phyloP scores from a whole-genome alignment of 2,888 invertebrate genomes.

The Taphrorychus bicolor region DNA sequence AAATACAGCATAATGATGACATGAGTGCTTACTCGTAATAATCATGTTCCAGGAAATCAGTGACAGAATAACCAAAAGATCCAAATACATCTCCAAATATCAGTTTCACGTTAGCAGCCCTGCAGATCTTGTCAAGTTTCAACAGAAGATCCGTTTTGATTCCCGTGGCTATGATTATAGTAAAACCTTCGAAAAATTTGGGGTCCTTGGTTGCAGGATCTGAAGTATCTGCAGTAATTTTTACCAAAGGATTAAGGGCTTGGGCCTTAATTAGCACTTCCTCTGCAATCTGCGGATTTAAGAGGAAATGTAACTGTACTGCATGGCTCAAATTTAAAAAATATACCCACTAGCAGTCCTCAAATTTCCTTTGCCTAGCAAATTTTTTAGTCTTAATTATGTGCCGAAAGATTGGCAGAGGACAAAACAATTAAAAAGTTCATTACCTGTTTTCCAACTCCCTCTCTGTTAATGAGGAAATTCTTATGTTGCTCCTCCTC shows the following conservation, averaged over 20 bases:
- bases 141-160: conserved; percentile 74
- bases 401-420: no score
- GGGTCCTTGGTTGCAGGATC: conserved; percentile 71
- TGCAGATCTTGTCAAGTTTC: conserved; percentile 78
- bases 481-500: conserved; percentile 81
- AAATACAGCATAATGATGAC: neutral
- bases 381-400: no score
- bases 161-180: conserved; percentile 84
- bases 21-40: conserved; percentile 74
- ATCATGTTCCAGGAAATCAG: conserved; percentile 85
- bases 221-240: conserved; percentile 73
- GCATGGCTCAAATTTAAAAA: neutral
- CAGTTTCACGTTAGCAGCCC: conserved; percentile 79
- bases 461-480: conserved; percentile 78
- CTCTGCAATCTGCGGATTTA: conserved; percentile 74
- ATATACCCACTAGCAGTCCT: neutral
- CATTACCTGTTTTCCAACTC: conserved; percentile 81
- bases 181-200: conserved; percentile 76
- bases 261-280: conserved; percentile 80
- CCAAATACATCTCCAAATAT: conserved; percentile 94
- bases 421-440: no score
- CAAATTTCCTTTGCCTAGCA: no score
- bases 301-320: neutral
- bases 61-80: conserved; percentile 89
- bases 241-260: conserved; percentile 93